These are phyloP conservation scores for Chironomus striatipennis DNA, from an alignment of 1,140 invertebrate genomes.

Conservation along the genomic window DNA sequence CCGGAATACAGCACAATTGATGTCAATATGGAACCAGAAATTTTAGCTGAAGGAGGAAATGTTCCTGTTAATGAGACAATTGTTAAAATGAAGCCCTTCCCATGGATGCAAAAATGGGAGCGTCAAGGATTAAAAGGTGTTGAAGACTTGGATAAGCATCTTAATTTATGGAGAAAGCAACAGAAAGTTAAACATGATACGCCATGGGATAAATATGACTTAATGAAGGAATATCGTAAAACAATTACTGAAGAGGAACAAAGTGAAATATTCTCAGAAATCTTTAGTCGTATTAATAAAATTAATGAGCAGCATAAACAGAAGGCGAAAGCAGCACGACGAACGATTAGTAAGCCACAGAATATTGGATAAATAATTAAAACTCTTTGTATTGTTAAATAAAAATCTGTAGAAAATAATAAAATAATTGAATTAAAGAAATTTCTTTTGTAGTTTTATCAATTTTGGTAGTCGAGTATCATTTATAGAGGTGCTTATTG, in stretches of 20 bases:
- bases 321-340: background rate
- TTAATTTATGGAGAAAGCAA: background rate
- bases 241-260: conserved; percentile 84
- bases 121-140: conserved; percentile 68
- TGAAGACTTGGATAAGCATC: conserved; percentile 47
- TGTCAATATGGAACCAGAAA: conserved; percentile 81
- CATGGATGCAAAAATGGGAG: conserved; percentile 84
- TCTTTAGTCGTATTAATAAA: conserved; percentile 37
- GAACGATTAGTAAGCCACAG: background rate
- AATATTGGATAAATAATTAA: background rate
- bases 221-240: conserved; percentile 85
- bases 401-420: background rate
- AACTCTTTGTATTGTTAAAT: background rate
- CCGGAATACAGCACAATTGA: conserved; percentile 90
- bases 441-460: background rate
- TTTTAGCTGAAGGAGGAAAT: conserved; percentile 59
- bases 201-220: conserved; percentile 85
- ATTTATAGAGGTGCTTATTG: no score
- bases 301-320: background rate
- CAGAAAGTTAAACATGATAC: conserved; percentile 39
- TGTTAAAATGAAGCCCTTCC: conserved; percentile 75
- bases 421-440: background rate
- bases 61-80: conserved; percentile 83
- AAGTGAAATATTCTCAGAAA: conserved; percentile 72
- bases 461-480: no score